Base-by-base conservation (phyloP, 2,797 vertebrate genomes). In the Molossus molossus region DNA sequence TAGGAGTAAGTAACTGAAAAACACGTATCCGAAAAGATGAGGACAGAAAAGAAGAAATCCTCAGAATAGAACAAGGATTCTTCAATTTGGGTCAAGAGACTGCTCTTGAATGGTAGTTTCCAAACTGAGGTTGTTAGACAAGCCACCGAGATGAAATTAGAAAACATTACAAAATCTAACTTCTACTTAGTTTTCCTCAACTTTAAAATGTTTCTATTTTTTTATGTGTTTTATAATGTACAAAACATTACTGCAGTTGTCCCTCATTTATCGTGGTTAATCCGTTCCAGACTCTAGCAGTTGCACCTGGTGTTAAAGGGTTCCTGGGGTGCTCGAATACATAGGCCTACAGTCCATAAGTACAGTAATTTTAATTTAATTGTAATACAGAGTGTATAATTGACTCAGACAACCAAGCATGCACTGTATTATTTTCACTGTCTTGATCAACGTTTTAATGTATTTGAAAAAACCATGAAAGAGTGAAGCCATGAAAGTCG, bases 151-250 rank as follows among this genome's bases (percentile, higher is more conserved):
- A 81, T 23, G 10, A 93, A 93, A 67, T 77, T 64, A 76, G 76
- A 55, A 80, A 91, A 84, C 12, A 76, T 9, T 55, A 87, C 27
- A 81, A 94, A 89, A 70, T 58, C 69, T 91, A 40, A 82, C 18
- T 88, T 67, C 64, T 73, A 67, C 18, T 62, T 73, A 79, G 48
- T 67, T 48, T 89, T 65, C 9, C 53, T 64, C 23, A 81, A 84
- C 4, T 55, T 85, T 82, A 40, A 69, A 87, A 91, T 83, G 29
- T 70, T 75, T 73, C 58, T 53, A 23, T 37, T 75, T 85, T 85
- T 82, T 79, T 87, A 48, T 81, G 6, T n/a, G 45, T 50, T 93
- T 96, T 55, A 40, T 21, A 83, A 75, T 79, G 20, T 29, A 64
- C 4, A 94, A 83, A 67, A 25, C 25, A 80, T 45, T 45, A 45